phyloP scores from a whole-genome alignment of 2,888 invertebrate species.

The Anoplius nigerrimus region DNA sequence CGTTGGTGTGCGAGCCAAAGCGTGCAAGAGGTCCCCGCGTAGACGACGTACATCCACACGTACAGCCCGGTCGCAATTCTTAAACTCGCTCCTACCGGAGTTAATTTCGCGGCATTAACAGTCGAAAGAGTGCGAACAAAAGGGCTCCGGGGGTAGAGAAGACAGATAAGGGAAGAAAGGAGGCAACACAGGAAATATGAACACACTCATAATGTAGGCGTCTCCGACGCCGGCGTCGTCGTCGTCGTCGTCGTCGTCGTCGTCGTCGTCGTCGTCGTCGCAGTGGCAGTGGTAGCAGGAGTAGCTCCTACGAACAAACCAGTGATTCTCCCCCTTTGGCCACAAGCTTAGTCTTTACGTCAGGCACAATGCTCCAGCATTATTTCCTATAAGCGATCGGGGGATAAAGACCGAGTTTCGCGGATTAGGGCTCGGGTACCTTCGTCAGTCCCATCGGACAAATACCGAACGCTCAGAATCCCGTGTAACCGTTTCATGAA shows the following conservation, averaged over 20 bases:
- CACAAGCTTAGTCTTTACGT: not conserved
- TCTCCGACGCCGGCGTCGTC: conserved; percentile 33
- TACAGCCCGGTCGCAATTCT: conserved; percentile 61
- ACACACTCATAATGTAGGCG: conserved; percentile 67
- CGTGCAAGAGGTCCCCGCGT: not conserved
- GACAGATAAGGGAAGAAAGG: conserved; percentile 68
- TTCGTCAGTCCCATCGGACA: no score
- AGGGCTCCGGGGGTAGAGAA: conserved; percentile 66
- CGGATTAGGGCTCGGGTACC: no score
- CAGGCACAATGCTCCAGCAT: no score
- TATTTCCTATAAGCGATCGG: no score
- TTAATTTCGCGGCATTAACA: conserved; percentile 74
- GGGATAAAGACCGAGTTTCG: no score
- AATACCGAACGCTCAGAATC: no score
- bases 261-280: conserved; percentile 22
- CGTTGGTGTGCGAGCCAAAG: conserved; percentile 10
- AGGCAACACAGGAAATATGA: conserved; percentile 69
- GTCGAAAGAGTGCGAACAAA: conserved; percentile 74
- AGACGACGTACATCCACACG: conserved; percentile 18
- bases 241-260: conserved; percentile 10
- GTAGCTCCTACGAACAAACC: conserved; percentile 18
- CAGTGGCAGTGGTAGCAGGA: conserved; percentile 27
- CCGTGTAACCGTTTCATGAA: no score
- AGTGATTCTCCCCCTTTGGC: conserved; percentile 39
- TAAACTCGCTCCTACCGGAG: conserved; percentile 70